Conservation (phyloP, 2,888 invertebrate species). For the Tenthredo notha region DNA sequence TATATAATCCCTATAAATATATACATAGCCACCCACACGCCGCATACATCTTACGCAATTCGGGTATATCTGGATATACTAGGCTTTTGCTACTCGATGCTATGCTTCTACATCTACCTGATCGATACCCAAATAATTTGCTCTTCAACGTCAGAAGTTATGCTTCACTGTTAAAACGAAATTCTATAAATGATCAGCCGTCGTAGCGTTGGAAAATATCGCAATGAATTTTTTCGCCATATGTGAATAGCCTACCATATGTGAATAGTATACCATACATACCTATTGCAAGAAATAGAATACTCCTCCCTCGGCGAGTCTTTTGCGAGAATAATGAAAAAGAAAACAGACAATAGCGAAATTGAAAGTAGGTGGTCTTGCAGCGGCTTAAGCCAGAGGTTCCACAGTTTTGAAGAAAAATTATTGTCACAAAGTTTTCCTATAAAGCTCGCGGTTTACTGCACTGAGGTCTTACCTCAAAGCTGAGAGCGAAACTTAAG, state of each 20-base stretch:
- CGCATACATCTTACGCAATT: background rate
- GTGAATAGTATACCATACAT: background rate
- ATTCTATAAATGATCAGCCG: background rate
- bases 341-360: background rate
- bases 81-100: background rate
- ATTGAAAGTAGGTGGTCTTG: slow-evolving; percentile 4
- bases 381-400: background rate
- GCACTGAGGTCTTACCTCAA: slow-evolving; percentile 34
- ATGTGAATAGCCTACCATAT: background rate
- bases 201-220: background rate
- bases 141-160: background rate
- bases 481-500: slow-evolving; percentile 39
- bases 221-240: background rate
- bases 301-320: background rate
- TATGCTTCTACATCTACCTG: background rate
- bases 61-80: background rate
- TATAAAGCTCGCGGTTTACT: slow-evolving; percentile 31
- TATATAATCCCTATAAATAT: background rate
- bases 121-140: background rate
- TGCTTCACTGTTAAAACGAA: background rate
- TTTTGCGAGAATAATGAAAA: background rate
- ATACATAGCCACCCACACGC: background rate
- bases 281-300: background rate
- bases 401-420: slow-evolving; percentile 23
- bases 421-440: slow-evolving; percentile 40